Evolutionary conservation across 2,888 invertebrate species (phyloP), one percentile per base, ranked within the genome.

Genomic region (Phlogophora meticulosa): DNA sequence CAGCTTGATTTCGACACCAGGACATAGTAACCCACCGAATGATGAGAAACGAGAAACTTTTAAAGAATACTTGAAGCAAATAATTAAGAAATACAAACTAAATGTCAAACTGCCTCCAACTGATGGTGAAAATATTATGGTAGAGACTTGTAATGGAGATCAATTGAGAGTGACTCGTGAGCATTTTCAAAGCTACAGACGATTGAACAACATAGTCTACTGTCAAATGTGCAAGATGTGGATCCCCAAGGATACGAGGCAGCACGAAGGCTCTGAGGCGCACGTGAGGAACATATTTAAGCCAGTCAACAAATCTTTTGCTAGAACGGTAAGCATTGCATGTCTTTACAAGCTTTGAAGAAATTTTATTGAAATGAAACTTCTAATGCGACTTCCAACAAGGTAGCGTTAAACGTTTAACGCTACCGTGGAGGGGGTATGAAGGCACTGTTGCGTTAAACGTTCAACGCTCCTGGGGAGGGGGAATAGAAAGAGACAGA

Each of bases 191-290:
- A 46, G 76, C 9, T 65, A 60, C 11, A 45, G 11, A 4, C 7
- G 2, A 0, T 0, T 55, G 7, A 13, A 24, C 0, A 10, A 20
- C 1, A 28, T 4, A 2, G 5, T 40, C 0, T 74, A 45, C 13
- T 77, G 76, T 10, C 64, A 78, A 4, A 0, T 65, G 0, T 77
- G 76, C 11, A 59, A 52, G 0, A 28, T 13, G 17, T 49, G 52
- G 43, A 36, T 62, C 0, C 24, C 34, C 10, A 4, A 17, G 2
- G 15, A 67, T 4, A 60, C 48, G 0, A 49, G n/a, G 0, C 7
- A 15, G 1, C 68, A 69, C 1, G 64, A 64, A 0, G 7, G 11
- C 9, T 40, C 20, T 3, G 68, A 69, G 20, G 10, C 0, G 5
- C 68, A 69, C 4, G 52, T 52, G 7, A 34, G 28, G 3, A 72